Conservation (phyloP, 2,113 vertebrate genomes). For the Pseudonaja textilis region DNA sequence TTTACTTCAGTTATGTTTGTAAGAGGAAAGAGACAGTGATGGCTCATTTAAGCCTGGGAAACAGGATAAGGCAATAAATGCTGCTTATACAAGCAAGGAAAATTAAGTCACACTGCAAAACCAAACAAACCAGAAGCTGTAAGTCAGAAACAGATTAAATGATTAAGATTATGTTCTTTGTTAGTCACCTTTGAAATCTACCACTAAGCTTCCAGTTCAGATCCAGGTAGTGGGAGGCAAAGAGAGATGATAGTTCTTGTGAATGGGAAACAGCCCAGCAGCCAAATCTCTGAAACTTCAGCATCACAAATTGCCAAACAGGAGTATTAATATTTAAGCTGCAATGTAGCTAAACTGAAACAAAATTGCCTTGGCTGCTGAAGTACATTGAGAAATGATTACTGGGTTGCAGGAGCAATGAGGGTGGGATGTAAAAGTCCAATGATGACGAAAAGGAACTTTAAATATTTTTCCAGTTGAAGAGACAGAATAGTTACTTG, state of each 20-base stretch:
- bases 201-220: background rate
- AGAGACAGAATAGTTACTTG: background rate
- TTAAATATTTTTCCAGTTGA: background rate
- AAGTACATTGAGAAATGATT: background rate
- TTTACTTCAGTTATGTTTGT: background rate
- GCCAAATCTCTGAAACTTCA: background rate
- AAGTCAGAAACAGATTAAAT: background rate
- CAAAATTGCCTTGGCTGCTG: background rate
- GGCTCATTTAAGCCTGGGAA: background rate
- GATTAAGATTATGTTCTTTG: background rate
- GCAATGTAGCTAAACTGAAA: background rate
- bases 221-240: background rate
- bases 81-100: background rate
- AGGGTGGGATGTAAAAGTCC: background rate
- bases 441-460: background rate
- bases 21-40: background rate
- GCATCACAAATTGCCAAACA: background rate
- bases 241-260: background rate
- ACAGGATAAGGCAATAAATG: background rate
- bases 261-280: background rate
- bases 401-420: background rate
- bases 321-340: background rate
- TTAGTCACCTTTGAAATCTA: background rate
- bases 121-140: background rate
- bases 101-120: background rate